These are phyloP conservation scores for human DNA, from an alignment of 2,113 vertebrate genomes.

Conservation along the genomic window GRCh38 chr11:105617001-105617500, in stretches of 20 bases:
- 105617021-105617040: conserved; percentile 70
- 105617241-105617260: too few relatives aligned
- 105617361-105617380: neutral
- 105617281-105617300: neutral
- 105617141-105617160: neutral
- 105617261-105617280: neutral
- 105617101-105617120: neutral
- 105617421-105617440: neutral
- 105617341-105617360: neutral
- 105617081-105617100: neutral
- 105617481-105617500: neutral
- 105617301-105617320: neutral
- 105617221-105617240: neutral
- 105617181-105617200: neutral
- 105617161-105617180: neutral
- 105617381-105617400: neutral
- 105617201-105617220: neutral
- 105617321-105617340: neutral
- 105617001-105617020: conserved; percentile 58
- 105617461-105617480: neutral
- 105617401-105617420: neutral
- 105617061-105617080: conserved; percentile 58
- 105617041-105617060: conserved; percentile 51
- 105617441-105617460: neutral
- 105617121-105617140: too few relatives aligned